phyloP scores from a whole-genome alignment of 2,113 vertebrate species.

The Cyprinodon tularosa region DNA sequence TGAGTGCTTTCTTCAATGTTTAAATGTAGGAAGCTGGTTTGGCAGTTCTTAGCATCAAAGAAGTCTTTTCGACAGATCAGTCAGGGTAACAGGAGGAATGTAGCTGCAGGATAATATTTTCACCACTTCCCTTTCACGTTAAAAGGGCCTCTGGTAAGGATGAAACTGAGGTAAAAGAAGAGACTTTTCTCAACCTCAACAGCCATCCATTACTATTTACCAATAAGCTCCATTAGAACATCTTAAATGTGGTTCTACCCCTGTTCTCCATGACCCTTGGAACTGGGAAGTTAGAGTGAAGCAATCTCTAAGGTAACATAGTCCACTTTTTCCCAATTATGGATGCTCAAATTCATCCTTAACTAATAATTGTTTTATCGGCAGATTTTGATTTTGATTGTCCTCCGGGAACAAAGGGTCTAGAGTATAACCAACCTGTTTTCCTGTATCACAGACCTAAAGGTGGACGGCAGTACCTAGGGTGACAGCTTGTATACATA shows the following conservation, averaged over 20 bases:
- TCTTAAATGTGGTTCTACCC: not conserved
- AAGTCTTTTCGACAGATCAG: slow-evolving; percentile 55
- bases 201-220: not conserved
- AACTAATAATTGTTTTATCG: no score
- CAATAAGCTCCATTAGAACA: not conserved
- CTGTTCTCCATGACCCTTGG: not conserved
- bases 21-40: slow-evolving; percentile 48
- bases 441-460: not conserved
- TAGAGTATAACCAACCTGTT: not conserved
- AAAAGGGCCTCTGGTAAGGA: slow-evolving; percentile 21
- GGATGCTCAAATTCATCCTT: not conserved
- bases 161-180: not conserved
- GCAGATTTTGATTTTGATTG: slow-evolving; percentile 41
- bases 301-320: not conserved
- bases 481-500: slow-evolving; percentile 5
- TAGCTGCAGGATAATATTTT: slow-evolving; percentile 50
- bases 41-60: slow-evolving; percentile 68
- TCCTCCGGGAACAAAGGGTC: slow-evolving; percentile 52
- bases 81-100: slow-evolving; percentile 70
- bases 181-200: no score
- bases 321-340: not conserved
- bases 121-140: slow-evolving; percentile 52
- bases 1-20: slow-evolving; percentile 41
- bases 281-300: not conserved
- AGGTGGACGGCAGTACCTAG: slow-evolving; percentile 13